A percentile compares a stretch with the other conserved stretches of the same genome.
Evolutionary conservation across 2,797 vertebrate genomes (phyloP).

Genomic region (Emydoidea blandingii): DNA sequence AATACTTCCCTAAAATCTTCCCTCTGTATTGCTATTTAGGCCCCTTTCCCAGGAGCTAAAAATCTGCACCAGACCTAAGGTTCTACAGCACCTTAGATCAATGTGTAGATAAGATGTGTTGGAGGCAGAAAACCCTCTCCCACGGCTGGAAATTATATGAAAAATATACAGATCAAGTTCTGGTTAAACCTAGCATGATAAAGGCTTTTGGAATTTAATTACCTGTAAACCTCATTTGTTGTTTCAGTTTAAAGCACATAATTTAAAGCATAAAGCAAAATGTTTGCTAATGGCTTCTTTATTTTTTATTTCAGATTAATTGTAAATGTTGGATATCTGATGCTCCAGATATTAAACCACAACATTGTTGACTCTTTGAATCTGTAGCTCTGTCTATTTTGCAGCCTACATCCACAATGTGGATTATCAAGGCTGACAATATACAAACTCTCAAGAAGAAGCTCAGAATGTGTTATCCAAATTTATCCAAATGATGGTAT

Average conservation of each 20-base stretch:
- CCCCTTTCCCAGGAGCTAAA: neutral
- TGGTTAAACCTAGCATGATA: neutral
- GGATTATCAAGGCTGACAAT: neutral
- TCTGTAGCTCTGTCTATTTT: neutral
- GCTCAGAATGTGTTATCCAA: accelerated
- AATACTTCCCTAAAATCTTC: neutral
- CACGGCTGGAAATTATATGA: neutral
- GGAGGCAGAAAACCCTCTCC: neutral
- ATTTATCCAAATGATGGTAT: neutral
- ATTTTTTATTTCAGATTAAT: neutral
- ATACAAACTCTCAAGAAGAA: neutral
- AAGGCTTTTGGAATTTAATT: slow-evolving; percentile 46
- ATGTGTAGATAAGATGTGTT: neutral
- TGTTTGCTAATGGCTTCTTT: neutral
- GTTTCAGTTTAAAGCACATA: neutral
- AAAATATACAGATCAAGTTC: neutral
- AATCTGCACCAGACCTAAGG: neutral
- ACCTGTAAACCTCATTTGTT: slow-evolving; percentile 1
- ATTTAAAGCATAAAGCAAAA: slow-evolving; percentile 41
- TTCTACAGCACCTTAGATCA: neutral
- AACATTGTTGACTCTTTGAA: slow-evolving; percentile 22
- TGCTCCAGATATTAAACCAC: neutral
- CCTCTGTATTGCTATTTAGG: neutral
- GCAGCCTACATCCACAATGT: neutral
- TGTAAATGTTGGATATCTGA: neutral